These are phyloP conservation scores for Anser brachyrhynchus DNA, from an alignment of 2,113 vertebrate genomes.

Conservation along the genomic window DNA sequence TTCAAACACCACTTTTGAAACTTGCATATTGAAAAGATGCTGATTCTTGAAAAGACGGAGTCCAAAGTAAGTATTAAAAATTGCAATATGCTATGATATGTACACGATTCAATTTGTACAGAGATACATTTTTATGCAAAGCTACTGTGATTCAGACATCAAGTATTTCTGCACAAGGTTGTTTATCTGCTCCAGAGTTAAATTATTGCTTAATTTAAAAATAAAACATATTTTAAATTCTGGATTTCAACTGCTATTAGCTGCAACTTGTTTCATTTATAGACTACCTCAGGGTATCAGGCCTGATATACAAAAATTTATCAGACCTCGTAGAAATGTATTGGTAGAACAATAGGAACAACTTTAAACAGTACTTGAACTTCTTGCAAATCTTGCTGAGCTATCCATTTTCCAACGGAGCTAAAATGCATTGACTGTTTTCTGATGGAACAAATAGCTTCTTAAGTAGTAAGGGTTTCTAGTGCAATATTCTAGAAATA, in stretches of 20 bases:
- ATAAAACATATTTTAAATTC: neutral
- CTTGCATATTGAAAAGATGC: neutral
- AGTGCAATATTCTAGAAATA: neutral
- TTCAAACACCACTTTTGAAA: neutral
- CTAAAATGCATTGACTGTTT: neutral
- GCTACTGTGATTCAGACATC: neutral
- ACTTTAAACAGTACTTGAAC: neutral
- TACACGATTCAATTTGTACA: neutral
- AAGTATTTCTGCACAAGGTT: neutral
- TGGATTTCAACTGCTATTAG: neutral
- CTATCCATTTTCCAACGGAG: neutral
- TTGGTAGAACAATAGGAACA: neutral
- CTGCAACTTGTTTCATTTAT: neutral
- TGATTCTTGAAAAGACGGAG: neutral
- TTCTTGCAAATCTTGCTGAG: neutral
- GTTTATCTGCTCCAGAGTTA: neutral
- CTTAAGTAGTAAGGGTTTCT: neutral
- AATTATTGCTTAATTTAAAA: neutral
- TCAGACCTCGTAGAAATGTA: neutral
- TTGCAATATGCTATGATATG: neutral
- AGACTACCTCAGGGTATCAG: neutral
- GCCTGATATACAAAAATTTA: neutral
- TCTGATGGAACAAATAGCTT: neutral
- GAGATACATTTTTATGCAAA: neutral
- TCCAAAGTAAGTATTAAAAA: neutral